Conservation (phyloP, 1,140 invertebrate species). For the Nomia melanderi region DNA sequence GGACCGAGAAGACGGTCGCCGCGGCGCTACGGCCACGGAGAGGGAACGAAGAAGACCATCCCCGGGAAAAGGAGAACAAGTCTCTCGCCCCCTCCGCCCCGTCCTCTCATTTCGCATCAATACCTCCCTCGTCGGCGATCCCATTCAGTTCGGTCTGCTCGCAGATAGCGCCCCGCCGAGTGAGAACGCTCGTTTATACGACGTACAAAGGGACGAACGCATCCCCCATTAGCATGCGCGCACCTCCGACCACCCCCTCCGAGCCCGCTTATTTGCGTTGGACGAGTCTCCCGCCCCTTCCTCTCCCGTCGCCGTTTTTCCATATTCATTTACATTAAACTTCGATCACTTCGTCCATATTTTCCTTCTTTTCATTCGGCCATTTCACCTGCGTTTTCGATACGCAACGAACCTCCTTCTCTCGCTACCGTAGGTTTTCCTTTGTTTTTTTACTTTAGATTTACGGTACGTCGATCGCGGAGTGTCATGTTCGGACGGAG, state of each 20-base stretch:
- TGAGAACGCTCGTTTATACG: constrained; percentile 59
- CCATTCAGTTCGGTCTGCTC: constrained; percentile 47
- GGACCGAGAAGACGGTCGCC: background rate
- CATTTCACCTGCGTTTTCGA: too few species aligned
- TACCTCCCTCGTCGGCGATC: constrained; percentile 49
- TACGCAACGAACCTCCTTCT: too few species aligned
- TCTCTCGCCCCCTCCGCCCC: background rate
- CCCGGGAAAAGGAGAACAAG: constrained; percentile 17
- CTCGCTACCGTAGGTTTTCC: too few species aligned
- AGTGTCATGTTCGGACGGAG: too few species aligned
- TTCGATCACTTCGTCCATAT: background rate
- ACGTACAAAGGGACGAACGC: constrained; percentile 41
- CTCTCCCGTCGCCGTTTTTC: background rate
- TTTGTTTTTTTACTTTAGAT: too few species aligned
- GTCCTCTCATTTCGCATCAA: constrained; percentile 37
- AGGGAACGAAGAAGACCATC: background rate
- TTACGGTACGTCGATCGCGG: too few species aligned
- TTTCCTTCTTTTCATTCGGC: background rate
- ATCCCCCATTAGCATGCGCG: constrained; percentile 43
- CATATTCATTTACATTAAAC: constrained; percentile 20
- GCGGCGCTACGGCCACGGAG: background rate
- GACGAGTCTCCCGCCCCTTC: background rate
- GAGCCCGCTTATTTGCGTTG: constrained; percentile 14
- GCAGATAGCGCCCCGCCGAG: constrained; percentile 46
- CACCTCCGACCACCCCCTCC: background rate